phyloP scores from a whole-genome alignment of 2,797 vertebrate species.

The Leontocebus nigricollis region DNA sequence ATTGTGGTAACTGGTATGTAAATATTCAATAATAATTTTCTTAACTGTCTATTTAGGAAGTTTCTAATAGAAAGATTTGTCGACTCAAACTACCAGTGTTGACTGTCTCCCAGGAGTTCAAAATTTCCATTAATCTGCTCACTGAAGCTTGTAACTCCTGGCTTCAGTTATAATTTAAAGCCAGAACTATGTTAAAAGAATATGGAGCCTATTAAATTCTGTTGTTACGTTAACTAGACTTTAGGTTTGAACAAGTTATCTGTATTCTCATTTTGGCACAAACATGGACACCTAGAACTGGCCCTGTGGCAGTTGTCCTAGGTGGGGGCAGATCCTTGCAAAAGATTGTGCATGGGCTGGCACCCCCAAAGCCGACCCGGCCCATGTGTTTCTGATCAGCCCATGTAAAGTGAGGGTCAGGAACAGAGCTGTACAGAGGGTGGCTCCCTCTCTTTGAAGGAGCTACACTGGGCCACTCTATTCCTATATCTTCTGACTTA shows the following conservation, averaged over 20 bases:
- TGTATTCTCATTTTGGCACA: conserved; percentile 23
- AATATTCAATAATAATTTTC: conserved; percentile 33
- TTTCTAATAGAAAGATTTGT: conserved; percentile 53
- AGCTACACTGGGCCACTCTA: neutral
- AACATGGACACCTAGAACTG: neutral
- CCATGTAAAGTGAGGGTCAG: neutral
- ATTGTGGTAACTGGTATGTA: conserved; percentile 8
- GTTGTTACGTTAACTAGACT: neutral
- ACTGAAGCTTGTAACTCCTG: conserved; percentile 28
- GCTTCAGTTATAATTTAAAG: conserved; percentile 34
- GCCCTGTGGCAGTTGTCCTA: neutral
- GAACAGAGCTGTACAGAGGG: neutral
- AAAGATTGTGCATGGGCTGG: neutral
- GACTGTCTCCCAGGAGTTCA: neutral
- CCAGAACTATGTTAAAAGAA: conserved; percentile 34
- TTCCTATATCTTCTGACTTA: neutral
- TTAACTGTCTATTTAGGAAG: conserved; percentile 35
- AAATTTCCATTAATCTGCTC: conserved; percentile 59
- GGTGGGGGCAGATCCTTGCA: neutral
- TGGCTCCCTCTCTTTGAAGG: neutral
- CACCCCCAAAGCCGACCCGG: neutral
- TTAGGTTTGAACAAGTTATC: conserved; percentile 36
- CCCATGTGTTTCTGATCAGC: neutral
- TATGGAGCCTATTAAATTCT: conserved; percentile 19
- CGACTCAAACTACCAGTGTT: conserved; percentile 9